These are phyloP conservation scores for Theretra japonica DNA, from an alignment of 2,888 invertebrate genomes.

Conservation along the genomic window DNA sequence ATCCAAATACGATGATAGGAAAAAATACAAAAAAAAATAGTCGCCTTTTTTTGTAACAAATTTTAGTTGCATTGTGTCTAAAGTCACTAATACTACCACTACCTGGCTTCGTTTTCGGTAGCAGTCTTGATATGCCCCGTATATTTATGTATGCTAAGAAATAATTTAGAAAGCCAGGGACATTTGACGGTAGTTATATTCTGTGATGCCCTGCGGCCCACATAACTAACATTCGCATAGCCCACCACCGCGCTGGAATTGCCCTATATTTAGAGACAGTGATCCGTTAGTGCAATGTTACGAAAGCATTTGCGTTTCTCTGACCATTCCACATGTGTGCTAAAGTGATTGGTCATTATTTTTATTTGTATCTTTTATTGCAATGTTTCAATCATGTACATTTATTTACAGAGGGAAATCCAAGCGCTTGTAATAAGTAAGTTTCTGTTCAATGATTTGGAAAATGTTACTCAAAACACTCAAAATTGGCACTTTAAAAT, in stretches of 20 bases:
- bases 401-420: not conserved
- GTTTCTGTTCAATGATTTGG: not conserved
- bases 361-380: constrained; percentile 27
- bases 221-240: constrained; percentile 75
- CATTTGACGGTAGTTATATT: constrained; percentile 62
- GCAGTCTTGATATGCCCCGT: too few species aligned
- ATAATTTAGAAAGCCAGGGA: not conserved
- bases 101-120: too few species aligned
- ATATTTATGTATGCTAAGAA: too few species aligned
- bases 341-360: constrained; percentile 28
- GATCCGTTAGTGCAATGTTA: constrained; percentile 62
- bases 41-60: too few species aligned
- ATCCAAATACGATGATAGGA: too few species aligned
- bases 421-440: not conserved
- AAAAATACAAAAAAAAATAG: too few species aligned
- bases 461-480: too few species aligned
- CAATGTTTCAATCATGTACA: not conserved
- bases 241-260: constrained; percentile 60
- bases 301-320: constrained; percentile 58
- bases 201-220: constrained; percentile 70
- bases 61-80: too few species aligned
- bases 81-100: too few species aligned
- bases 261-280: constrained; percentile 74
- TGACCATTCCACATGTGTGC: constrained; percentile 23
- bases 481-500: too few species aligned